Conservation (phyloP, 1,140 invertebrate species). For the Probaryconus sp. region DNA sequence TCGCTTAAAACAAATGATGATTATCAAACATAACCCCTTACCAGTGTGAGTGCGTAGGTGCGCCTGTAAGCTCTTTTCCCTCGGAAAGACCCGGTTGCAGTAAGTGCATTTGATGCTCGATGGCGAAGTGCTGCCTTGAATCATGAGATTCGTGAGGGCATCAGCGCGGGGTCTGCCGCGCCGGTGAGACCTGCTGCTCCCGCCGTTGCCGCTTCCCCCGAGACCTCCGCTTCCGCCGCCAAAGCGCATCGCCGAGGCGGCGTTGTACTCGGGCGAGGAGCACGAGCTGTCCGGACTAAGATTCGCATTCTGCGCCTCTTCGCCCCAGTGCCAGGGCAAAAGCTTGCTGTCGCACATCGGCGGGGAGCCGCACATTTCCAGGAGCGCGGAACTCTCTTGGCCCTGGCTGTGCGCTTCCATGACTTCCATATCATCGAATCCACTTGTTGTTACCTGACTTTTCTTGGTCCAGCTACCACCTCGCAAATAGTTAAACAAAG, state of each 20-base stretch:
- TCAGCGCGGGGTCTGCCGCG: slow-evolving; percentile 87
- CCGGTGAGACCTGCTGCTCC: no score
- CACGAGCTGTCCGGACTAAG: slow-evolving; percentile 75
- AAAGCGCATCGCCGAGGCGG: slow-evolving; percentile 44
- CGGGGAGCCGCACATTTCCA: slow-evolving; percentile 66
- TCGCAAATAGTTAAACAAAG: no score
- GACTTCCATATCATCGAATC: neutral
- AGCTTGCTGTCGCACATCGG: slow-evolving; percentile 72
- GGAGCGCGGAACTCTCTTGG: slow-evolving; percentile 59
- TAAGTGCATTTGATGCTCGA: slow-evolving; percentile 86
- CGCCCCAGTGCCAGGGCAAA: slow-evolving; percentile 75
- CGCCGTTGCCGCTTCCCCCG: slow-evolving; percentile 58
- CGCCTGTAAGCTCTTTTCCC: slow-evolving; percentile 90
- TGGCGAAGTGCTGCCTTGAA: slow-evolving; percentile 84
- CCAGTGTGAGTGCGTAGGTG: slow-evolving; percentile 89
- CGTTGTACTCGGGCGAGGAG: slow-evolving; percentile 72
- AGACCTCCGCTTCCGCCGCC: slow-evolving; percentile 58
- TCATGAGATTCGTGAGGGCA: slow-evolving; percentile 84
- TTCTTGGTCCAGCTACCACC: no score
- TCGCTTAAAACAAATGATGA: neutral
- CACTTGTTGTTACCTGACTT: neutral
- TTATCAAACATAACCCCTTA: slow-evolving; percentile 65
- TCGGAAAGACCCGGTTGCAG: slow-evolving; percentile 87
- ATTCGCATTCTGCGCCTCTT: slow-evolving; percentile 73
- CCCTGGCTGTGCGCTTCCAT: slow-evolving; percentile 71